Evolutionary conservation across 2,888 invertebrate species (phyloP).

Genomic region (Liposcelis brunnea): DNA sequence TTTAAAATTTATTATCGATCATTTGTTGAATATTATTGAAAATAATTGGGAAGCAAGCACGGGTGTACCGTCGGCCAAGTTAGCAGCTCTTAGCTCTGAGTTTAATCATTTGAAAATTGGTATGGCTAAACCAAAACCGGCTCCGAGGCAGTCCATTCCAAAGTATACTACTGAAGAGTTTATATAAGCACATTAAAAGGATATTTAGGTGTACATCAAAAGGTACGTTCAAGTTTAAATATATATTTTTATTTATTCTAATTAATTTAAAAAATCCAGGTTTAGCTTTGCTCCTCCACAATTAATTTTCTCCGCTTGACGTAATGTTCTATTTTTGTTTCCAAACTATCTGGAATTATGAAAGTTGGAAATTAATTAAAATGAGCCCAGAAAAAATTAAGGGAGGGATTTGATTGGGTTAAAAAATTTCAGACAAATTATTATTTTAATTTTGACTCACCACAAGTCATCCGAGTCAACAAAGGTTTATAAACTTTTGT

Average conservation of each 20-base stretch:
- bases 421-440: conserved; percentile 16
- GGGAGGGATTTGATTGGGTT: too few relatives aligned
- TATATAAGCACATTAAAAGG: too few relatives aligned
- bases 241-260: neutral
- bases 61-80: conserved; percentile 19
- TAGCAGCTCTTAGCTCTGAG: conserved; percentile 16
- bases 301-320: conserved; percentile 43
- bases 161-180: conserved; percentile 52
- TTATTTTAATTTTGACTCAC: conserved; percentile 2
- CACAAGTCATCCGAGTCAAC: neutral
- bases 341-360: conserved; percentile 66
- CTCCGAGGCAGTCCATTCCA: conserved; percentile 41
- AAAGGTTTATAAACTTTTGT: neutral
- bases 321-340: conserved; percentile 60
- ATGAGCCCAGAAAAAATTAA: too few relatives aligned
- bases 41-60: conserved; percentile 33
- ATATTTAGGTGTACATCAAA: too few relatives aligned
- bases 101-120: conserved; percentile 21
- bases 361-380: too few relatives aligned
- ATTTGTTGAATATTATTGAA: conserved; percentile 43
- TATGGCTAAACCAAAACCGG: conserved; percentile 32
- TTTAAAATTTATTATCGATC: conserved; percentile 49
- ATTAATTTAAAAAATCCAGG: too few relatives aligned
- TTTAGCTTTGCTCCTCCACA: neutral
- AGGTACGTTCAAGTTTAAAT: too few relatives aligned